Base-by-base conservation (phyloP, 2,888 invertebrate species). In the Acanthococcus lagerstroemiae region DNA sequence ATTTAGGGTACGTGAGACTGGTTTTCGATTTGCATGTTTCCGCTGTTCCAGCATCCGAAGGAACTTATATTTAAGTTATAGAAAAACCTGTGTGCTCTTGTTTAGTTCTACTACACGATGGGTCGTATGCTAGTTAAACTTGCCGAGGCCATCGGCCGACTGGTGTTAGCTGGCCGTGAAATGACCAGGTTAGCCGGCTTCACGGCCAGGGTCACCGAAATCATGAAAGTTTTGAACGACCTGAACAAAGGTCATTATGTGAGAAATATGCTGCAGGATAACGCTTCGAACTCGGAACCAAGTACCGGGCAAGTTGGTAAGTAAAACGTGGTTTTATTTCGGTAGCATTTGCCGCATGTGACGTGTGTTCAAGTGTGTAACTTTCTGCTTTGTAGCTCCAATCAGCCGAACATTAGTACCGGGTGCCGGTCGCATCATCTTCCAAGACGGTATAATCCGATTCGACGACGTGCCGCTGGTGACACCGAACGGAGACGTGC, bases 401-500 rank as follows among this genome's bases (percentile, higher is more conserved):
- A 21, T 45, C 9, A 57, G 44, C 1, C 50, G 30, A 37, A 50
- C 25, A 3, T 24, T 50, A 15, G 48, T 61, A 27, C 88, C 92
- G 1, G 90, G 89, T 55, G 84, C 84, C 25, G 95, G 95, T 5
- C 81, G 81, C 73, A 84, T 94, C 71, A 79, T 89, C 61, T 88
- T 88, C 75, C 83, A 86, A 74, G 94, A 96, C 76, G 90, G 94
- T 74, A 77, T 95, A 17, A 95, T 92, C 73, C 84, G 86, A 70
- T 96, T 99, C 78, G 90, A 95, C 69, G 80, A 83, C 68, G 97
- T 99, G 22, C 96, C 97, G 2, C 80, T 99, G 65, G 88, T 97
- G 24, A 99, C 99, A 1, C 99, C 99, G 2, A 97, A 96, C 74
- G 97, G 97, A 0, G 97, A 99, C 76, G 81, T 97, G 7, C 84